Base-by-base conservation (phyloP, 2,113 vertebrate genomes). In the Tursiops truncatus region DNA sequence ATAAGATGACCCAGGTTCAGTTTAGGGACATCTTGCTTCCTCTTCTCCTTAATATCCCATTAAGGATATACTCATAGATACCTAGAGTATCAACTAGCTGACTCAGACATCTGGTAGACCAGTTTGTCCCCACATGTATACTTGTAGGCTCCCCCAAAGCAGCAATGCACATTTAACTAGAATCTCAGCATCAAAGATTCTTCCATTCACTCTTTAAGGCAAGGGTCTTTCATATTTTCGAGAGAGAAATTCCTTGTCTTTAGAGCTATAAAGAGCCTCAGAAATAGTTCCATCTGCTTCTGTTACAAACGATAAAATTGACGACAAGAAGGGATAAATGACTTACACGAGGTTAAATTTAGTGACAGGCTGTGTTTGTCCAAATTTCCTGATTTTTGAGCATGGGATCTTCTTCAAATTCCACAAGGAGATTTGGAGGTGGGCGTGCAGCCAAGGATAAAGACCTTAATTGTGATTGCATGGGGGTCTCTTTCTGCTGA, bases 291-390 rank as follows among this genome's bases (percentile, higher is more conserved):
- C 38, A 70, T 80, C 58, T 92, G 44, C 63, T 94, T 97, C 20
- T 87, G 85, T 91, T 56, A 67, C 21, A 90, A 90, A 88, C 44
- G 21, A 62, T 74, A 74, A 87, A 77, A 85, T 41, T 12, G 41
- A 80, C 65, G 58, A 71, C n/a, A 73, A 94, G 8, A 95, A 26
- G 47, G 26, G 25, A 68, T 15, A 90, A 91, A 84, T 25, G 58
- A 68, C 18, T 83, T 79, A 70, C 33, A 56, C 38, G 38, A 94
- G 68, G 65, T 92, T 87, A 94, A 82, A 92, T 67, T 96, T 68
- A 93, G 28, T 7, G 68, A 79, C 9, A 58, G 38, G 47, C 31
- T 94, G 5, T 83, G 18, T 93, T 50, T 77, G 44, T 50, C 63
- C 62, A 94, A 47, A 90, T 71, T 56, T 94, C 5, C 36, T 87